A percentile compares a stretch with the other conserved stretches of the same genome.
Evolutionary conservation across 2,113 vertebrate genomes (phyloP).

Genomic region (Herpetotheres cachinnans): DNA sequence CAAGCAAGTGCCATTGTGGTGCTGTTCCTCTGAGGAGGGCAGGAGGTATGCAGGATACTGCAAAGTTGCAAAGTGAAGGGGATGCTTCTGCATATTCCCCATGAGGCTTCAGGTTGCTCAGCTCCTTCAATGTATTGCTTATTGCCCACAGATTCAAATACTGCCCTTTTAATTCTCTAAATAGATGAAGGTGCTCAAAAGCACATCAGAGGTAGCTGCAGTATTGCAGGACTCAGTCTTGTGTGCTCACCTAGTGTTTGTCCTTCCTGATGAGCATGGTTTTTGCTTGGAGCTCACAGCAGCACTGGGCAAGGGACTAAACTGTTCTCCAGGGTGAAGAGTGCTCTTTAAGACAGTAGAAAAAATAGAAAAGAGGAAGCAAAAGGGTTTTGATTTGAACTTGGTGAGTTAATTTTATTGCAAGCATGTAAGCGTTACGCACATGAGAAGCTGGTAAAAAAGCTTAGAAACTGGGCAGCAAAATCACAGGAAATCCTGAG

Average conservation of each 20-base stretch:
- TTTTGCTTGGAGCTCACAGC: neutral
- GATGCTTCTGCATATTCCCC: neutral
- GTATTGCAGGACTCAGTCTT: neutral
- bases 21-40: neutral
- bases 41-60: neutral
- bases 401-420: neutral
- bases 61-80: neutral
- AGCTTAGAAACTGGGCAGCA: neutral
- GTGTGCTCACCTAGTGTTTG: neutral
- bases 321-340: neutral
- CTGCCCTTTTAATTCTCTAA: neutral
- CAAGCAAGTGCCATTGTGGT: neutral
- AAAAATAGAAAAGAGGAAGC: neutral
- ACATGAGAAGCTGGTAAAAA: neutral
- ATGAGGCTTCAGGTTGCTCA: neutral
- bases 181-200: neutral
- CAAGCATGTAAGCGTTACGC: neutral
- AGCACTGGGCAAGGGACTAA: neutral
- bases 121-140: neutral
- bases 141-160: neutral
- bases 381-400: neutral
- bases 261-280: neutral
- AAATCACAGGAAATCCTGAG: neutral
- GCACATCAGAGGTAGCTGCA: neutral
- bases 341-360: neutral